Conservation (phyloP, 2,888 invertebrate species). For the Coleophora deauratella region DNA sequence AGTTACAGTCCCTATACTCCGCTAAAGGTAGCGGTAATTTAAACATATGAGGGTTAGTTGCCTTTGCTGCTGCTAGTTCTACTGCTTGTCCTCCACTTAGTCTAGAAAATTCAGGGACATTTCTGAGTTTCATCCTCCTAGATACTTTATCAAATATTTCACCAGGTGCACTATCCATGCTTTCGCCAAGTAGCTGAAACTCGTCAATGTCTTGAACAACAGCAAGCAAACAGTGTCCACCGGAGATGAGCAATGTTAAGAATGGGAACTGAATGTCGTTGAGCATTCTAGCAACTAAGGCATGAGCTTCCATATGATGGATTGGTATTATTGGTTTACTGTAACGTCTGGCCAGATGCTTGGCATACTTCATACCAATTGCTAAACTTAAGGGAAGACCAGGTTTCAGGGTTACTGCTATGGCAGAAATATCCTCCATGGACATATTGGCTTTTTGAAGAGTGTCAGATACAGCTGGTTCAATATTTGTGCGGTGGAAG, state of each 20-base stretch:
- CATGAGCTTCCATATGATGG: constrained; percentile 99
- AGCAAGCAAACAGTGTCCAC: constrained; percentile 92
- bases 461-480: constrained; percentile 81
- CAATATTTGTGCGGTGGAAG: constrained; percentile 86
- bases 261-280: constrained; percentile 87
- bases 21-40: constrained; percentile 78
- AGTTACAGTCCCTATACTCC: constrained; percentile 85
- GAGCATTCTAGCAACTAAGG: constrained; percentile 88
- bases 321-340: constrained; percentile 94
- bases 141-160: constrained; percentile 96
- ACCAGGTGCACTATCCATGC: constrained; percentile 91
- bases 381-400: constrained; percentile 84
- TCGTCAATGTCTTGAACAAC: constrained; percentile 83
- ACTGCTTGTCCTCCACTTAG: constrained; percentile 91
- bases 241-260: constrained; percentile 91
- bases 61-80: constrained; percentile 84
- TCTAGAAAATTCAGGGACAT: constrained; percentile 81
- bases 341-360: constrained; percentile 78
- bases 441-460: constrained; percentile 75
- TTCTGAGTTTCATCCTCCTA: constrained; percentile 85
- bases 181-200: constrained; percentile 87
- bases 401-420: constrained; percentile 93
- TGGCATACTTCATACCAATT: constrained; percentile 89
- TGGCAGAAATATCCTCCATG: constrained; percentile 83
- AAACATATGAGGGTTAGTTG: constrained; percentile 79